Evolutionary conservation across 2,797 vertebrate species (phyloP), one percentile per base, ranked within the genome.

Genomic region (Hozukius guyotensis): DNA sequence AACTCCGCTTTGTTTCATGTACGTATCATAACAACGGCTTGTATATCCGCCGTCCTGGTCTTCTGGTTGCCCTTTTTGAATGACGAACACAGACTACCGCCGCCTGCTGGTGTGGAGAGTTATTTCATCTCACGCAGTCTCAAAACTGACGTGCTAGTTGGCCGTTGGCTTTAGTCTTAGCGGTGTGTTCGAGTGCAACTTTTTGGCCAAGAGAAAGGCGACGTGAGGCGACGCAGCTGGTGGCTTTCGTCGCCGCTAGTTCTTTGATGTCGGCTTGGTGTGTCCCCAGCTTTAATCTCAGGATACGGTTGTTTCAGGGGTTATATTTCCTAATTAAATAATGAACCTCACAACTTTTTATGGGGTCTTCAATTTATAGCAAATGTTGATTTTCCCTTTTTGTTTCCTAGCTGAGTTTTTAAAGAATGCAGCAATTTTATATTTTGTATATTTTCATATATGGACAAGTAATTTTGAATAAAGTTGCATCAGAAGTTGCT

Each of bases 161-260:
- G 42, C 42, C 0, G 42, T 46, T 0, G 42, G 42, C 42, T 46
- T 0, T 0, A 18, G 16, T 46, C 1, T 46, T 46, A 3, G 42
- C 42, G 16, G 42, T 46, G 42, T 18, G 42, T 46, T 46, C 42
- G 8, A 49, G 46, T 49, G 46, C 46, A 49, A 49, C 46, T 0
- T 49, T 49, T 20, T 49, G 46, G 46, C 46, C 46, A 49, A 49
- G 46, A 49, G 3, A 49, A 49, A 49, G 46, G 46, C 18, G 18
- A 8, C 7, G 46, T 49, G 46, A 20, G 46, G 0, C 7, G 46
- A 46, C 3, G 2, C 3, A 18, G 3, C 46, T 49, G 42, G 18
- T 49, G 46, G 0, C 46, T 0, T 49, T 49, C 0, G 18, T 18
- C 0, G 46, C 46, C 18, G 18, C 46, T 49, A 49, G 46, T 18